A percentile compares a stretch with the other conserved stretches of the same genome.
Evolutionary conservation across 2,888 invertebrate species (phyloP).

Genomic region (Mimumesa dahlbomi): DNA sequence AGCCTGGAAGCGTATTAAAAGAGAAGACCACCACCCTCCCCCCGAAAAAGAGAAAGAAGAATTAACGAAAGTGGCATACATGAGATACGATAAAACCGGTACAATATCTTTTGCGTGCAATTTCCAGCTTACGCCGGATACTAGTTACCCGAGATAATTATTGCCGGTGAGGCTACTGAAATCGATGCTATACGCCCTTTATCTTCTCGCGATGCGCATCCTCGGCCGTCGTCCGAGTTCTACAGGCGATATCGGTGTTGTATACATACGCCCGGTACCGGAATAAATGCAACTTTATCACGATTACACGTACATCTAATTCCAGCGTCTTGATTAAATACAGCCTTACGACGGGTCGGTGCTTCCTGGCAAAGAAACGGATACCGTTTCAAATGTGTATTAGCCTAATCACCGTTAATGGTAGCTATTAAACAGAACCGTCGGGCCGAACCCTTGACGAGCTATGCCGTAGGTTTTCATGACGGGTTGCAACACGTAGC

Average conservation of each 20-base stretch:
- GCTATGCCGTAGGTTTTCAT: background rate
- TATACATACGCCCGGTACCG: background rate
- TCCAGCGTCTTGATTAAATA: slow-evolving; percentile 19
- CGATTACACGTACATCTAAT: slow-evolving; percentile 19
- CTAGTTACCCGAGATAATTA: slow-evolving; percentile 28
- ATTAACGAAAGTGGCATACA: background rate
- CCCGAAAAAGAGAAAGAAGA: background rate
- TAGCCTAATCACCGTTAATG: slow-evolving; percentile 14
- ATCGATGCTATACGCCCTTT: slow-evolving; percentile 9
- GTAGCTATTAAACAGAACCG: too few species aligned
- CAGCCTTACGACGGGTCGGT: slow-evolving; percentile 9
- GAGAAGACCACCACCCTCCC: background rate
- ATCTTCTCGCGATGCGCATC: background rate
- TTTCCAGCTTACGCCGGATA: slow-evolving; percentile 2
- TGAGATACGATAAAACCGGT: slow-evolving; percentile 26
- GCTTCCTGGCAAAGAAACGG: slow-evolving; percentile 5
- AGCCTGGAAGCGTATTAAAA: too few species aligned
- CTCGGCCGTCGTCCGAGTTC: background rate
- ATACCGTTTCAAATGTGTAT: slow-evolving; percentile 10
- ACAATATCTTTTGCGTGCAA: background rate
- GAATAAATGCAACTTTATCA: slow-evolving; percentile 5
- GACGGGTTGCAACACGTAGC: slow-evolving; percentile 1
- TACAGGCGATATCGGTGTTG: background rate
- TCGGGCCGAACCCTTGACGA: too few species aligned
- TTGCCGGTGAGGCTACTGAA: slow-evolving; percentile 4